These are phyloP conservation scores for Exaiptasia diaphana DNA, from an alignment of 64 coral and sea anemone genomes.

Conservation along the genomic window DNA sequence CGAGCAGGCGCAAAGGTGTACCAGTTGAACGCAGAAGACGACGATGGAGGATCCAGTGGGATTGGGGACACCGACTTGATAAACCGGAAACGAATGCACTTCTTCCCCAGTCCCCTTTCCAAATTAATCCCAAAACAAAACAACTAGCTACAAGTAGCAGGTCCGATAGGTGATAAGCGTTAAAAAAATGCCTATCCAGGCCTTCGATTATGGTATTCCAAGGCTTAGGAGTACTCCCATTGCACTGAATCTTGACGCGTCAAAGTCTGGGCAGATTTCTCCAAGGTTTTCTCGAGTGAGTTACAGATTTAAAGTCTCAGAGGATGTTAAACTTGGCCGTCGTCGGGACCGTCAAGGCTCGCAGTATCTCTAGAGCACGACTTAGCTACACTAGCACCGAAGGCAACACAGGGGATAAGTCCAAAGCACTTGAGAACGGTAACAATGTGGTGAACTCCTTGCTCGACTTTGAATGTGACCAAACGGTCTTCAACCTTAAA, in stretches of 20 bases:
- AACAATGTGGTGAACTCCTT: conserved; percentile 34
- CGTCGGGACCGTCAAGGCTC: conserved; percentile 44
- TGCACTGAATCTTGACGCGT: conserved; percentile 34
- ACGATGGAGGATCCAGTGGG: conserved; percentile 53
- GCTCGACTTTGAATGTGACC: not conserved
- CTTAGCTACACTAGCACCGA: conserved; percentile 27
- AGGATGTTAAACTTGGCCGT: not conserved
- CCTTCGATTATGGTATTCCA: conserved; percentile 65
- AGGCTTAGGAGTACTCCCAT: not conserved
- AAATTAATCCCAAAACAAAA: conserved; percentile 22
- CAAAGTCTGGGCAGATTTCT: conserved; percentile 24
- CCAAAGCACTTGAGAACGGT: conserved; percentile 7
- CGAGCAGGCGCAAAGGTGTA: conserved; percentile 43
- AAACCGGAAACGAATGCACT: not conserved
- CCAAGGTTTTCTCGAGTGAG: conserved; percentile 46
- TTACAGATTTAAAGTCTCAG: conserved; percentile 51
- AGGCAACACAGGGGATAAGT: conserved; percentile 31
- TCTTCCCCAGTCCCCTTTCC: conserved; percentile 38
- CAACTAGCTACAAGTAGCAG: conserved; percentile 31
- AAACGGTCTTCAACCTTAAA: conserved; percentile 55
- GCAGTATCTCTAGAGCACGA: conserved; percentile 45
- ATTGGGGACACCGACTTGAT: conserved; percentile 33
- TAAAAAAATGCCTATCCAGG: too few species aligned
- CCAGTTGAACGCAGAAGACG: conserved; percentile 43
- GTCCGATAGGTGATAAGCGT: too few species aligned